Conservation (phyloP, 2,797 vertebrate genomes). For the Coilia nasus region DNA sequence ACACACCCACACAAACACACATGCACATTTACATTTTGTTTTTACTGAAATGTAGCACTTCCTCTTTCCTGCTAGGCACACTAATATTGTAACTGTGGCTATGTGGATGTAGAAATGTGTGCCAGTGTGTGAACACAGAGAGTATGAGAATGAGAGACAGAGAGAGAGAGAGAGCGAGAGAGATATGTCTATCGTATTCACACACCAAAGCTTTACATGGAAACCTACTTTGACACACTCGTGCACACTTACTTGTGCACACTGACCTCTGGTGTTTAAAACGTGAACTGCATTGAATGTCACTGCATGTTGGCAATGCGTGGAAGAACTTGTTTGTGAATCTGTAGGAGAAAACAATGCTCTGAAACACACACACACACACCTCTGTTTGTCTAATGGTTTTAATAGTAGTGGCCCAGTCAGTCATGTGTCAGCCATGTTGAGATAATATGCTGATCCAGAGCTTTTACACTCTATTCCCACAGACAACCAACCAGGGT, state of each 20-base stretch:
- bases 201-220: not conserved
- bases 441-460: not conserved
- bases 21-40: not conserved
- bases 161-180: too few relatives aligned
- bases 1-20: too few relatives aligned
- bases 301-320: too few relatives aligned
- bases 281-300: not conserved
- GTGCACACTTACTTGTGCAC: too few relatives aligned
- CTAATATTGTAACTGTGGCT: not conserved
- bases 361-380: not conserved
- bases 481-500: slow-evolving; percentile 83
- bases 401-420: not conserved
- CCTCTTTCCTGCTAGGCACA: not conserved
- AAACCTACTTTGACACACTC: not conserved
- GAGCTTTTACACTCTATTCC: not conserved
- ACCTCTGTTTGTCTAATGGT: not conserved
- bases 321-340: too few relatives aligned
- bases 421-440: not conserved
- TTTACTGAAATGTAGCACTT: not conserved
- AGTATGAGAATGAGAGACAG: not conserved
- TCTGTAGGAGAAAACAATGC: not conserved
- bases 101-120: not conserved
- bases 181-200: too few relatives aligned
- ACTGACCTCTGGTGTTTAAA: slow-evolving; percentile 8
- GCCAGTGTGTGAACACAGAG: not conserved